Evolutionary conservation across 2,888 invertebrate species (phyloP).

Genomic region (Tipula vernalis): DNA sequence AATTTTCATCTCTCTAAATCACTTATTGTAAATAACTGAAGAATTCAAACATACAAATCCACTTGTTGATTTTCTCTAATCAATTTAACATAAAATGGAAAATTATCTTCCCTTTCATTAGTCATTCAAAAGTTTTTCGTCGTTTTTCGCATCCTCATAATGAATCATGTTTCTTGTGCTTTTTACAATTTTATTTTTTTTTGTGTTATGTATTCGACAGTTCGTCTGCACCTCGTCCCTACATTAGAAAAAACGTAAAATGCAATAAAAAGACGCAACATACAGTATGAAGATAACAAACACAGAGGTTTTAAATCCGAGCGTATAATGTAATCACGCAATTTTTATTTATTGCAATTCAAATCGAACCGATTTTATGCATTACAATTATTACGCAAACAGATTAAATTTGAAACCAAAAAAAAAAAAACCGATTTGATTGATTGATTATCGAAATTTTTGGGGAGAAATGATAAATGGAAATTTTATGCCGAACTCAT

Average conservation of each 20-base stretch:
- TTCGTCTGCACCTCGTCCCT: neutral
- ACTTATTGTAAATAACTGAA: neutral
- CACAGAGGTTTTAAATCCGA: neutral
- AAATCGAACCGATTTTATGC: neutral
- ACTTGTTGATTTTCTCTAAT: neutral
- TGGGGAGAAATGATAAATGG: neutral
- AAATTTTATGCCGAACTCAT: neutral
- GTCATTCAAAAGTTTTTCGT: neutral
- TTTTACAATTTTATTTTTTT: neutral
- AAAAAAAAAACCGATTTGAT: neutral
- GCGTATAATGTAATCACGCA: neutral
- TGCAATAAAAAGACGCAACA: neutral
- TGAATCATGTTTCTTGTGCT: neutral
- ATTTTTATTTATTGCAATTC: neutral
- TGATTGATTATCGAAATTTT: neutral
- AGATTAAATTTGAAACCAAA: too few species aligned
- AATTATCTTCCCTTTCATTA: neutral
- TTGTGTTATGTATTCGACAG: neutral
- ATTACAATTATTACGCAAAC: neutral
- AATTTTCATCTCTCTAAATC: neutral
- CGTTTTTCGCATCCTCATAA: neutral
- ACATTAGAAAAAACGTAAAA: neutral
- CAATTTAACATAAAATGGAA: neutral
- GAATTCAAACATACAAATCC: neutral
- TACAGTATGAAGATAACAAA: neutral